These are phyloP conservation scores for Synanthedon myopaeformis DNA, from an alignment of 2,888 invertebrate species.

Conservation along the genomic window DNA sequence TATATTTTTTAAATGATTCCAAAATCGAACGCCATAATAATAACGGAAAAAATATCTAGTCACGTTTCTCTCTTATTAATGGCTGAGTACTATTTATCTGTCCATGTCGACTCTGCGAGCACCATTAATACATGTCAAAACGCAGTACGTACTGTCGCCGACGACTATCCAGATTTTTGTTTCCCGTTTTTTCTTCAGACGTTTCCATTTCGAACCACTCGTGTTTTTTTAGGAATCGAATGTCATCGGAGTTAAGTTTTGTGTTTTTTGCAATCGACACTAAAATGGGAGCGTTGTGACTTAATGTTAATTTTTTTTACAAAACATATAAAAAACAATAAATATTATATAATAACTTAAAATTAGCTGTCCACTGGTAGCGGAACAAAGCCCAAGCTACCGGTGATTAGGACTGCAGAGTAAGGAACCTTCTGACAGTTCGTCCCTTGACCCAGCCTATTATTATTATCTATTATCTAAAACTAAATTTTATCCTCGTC, in stretches of 20 bases:
- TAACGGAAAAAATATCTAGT: conserved; percentile 32
- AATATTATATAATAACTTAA: no score
- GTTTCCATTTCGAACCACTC: conserved; percentile 29
- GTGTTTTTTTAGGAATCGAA: conserved; percentile 10
- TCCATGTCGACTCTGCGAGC: conserved; percentile 32
- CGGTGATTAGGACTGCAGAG: no score
- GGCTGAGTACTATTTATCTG: conserved; percentile 50
- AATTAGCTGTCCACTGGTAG: no score
- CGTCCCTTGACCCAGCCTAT: no score
- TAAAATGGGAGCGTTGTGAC: no score
- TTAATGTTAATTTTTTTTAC: no score
- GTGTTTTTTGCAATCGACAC: neutral
- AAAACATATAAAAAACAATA: no score
- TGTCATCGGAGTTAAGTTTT: neutral
- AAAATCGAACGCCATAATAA: conserved; percentile 24
- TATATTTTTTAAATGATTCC: conserved; percentile 4
- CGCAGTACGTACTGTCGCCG: conserved; percentile 6
- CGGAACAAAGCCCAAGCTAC: no score
- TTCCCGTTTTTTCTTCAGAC: conserved; percentile 26
- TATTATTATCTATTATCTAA: no score
- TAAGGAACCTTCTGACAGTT: no score
- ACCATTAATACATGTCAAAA: conserved; percentile 60
- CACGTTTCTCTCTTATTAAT: conserved; percentile 63
- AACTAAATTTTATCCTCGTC: no score
- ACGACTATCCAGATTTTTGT: conserved; percentile 18